Conservation (phyloP, 2,113 vertebrate genomes). For the Bujurquina vittata region DNA sequence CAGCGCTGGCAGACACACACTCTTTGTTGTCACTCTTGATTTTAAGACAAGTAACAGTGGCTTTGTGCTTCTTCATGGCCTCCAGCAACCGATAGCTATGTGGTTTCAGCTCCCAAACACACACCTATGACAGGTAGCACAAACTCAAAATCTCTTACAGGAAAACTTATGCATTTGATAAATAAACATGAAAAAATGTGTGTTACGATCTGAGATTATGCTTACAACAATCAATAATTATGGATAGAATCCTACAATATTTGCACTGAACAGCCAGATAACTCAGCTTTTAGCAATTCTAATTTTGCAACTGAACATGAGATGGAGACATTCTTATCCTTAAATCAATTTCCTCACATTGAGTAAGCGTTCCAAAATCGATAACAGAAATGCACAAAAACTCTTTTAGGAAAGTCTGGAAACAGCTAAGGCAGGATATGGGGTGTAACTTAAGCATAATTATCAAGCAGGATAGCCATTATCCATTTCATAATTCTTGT, state of each 20-base stretch:
- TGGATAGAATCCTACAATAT: background rate
- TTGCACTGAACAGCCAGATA: background rate
- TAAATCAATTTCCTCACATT: background rate
- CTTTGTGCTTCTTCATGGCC: constrained; percentile 85
- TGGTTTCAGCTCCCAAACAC: constrained; percentile 83
- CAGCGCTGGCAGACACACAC: constrained; percentile 85
- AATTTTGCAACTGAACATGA: background rate
- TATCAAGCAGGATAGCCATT: background rate
- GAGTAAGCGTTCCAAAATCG: background rate
- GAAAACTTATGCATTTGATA: background rate
- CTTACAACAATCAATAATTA: background rate
- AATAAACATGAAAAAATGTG: background rate
- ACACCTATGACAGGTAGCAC: constrained; percentile 71
- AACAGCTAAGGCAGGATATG: background rate
- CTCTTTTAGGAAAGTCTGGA: background rate
- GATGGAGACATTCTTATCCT: background rate
- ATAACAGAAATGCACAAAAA: background rate
- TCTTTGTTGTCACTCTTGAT: constrained; percentile 84
- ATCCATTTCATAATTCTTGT: background rate
- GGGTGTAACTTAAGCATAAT: background rate
- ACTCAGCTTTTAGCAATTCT: background rate
- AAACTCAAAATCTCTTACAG: background rate
- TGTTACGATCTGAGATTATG: too few relatives aligned
- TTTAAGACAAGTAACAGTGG: constrained; percentile 82
- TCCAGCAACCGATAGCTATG: constrained; percentile 73